phyloP scores from a whole-genome alignment of 2,797 vertebrate genomes.

The Enteromius paludinosus region DNA sequence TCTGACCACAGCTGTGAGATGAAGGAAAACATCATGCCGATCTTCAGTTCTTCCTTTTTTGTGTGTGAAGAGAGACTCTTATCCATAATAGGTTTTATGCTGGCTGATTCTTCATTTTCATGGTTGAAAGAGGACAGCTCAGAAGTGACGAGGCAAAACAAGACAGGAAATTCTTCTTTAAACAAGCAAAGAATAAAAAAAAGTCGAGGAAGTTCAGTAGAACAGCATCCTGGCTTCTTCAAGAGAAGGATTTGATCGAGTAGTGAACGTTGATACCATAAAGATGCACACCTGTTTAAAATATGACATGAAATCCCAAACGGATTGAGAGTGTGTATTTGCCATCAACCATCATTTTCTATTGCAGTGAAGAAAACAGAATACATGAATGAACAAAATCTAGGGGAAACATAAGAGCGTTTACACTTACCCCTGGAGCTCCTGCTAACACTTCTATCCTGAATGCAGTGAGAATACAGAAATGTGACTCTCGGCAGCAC shows the following conservation, averaged over 20 bases:
- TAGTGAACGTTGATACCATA: not conserved
- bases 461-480: slow-evolving; percentile 1
- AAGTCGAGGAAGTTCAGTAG: not conserved
- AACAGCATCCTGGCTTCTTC: not conserved
- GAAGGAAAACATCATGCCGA: not conserved
- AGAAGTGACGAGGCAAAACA: not conserved
- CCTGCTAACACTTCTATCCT: slow-evolving; percentile 6
- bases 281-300: not conserved
- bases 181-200: not conserved
- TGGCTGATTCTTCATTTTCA: slow-evolving; percentile 3
- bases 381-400: slow-evolving; percentile 78
- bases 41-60: slow-evolving; percentile 2
- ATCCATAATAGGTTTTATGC: not conserved
- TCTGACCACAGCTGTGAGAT: not conserved
- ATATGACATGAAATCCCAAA: slow-evolving; percentile 8
- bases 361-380: slow-evolving; percentile 69
- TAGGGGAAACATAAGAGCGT: not conserved
- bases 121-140: not conserved
- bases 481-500: slow-evolving; percentile 41
- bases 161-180: not conserved
- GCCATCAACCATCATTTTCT: slow-evolving; percentile 68
- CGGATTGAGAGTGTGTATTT: slow-evolving; percentile 23
- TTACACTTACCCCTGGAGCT: slow-evolving; percentile 50
- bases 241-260: not conserved
- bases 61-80: not conserved